A percentile compares a stretch with the other conserved stretches of the same genome.
Conservation (phyloP, 1,140 invertebrate genomes). For the Scaptomyza montana region DNA sequence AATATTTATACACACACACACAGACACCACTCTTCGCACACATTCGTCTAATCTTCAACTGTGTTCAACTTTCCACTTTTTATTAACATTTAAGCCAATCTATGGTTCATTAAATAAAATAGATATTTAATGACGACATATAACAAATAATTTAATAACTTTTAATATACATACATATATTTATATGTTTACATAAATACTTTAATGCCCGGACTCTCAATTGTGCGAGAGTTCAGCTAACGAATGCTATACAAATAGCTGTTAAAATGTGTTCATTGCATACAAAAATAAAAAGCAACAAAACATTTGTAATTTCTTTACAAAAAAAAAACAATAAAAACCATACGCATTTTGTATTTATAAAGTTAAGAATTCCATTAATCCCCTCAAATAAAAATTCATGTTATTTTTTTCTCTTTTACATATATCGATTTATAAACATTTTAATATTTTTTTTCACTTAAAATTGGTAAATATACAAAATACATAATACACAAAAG, state of each 20-base stretch:
- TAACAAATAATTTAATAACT: conserved; percentile 17
- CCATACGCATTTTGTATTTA: too few relatives aligned
- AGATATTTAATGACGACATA: conserved; percentile 19
- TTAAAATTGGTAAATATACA: conserved; percentile 19
- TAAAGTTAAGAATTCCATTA: too few relatives aligned
- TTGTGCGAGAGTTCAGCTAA: conserved; percentile 26
- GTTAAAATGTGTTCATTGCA: conserved; percentile 66
- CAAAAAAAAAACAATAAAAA: conserved; percentile 16
- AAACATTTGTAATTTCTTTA: conserved; percentile 65
- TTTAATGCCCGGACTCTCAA: conserved; percentile 21
- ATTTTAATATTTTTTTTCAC: neutral
- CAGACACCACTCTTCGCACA: conserved; percentile 28
- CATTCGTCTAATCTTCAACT: conserved; percentile 20
- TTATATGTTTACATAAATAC: conserved; percentile 7
- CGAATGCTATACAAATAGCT: conserved; percentile 57
- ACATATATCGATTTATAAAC: conserved; percentile 3
- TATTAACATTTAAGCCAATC: conserved; percentile 17
- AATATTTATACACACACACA: conserved; percentile 40
- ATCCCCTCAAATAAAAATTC: neutral
- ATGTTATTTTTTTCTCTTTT: neutral
- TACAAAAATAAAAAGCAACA: conserved; percentile 8
- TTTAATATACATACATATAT: neutral
- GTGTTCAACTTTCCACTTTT: conserved; percentile 15
- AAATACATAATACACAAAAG: conserved; percentile 21
- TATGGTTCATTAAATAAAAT: conserved; percentile 11